A percentile compares a stretch with the other conserved stretches of the same genome.
Evolutionary conservation across 37 sponge, comb jelly and placozoan species (phyloP).

Genomic region (Bolinopsis microptera): DNA sequence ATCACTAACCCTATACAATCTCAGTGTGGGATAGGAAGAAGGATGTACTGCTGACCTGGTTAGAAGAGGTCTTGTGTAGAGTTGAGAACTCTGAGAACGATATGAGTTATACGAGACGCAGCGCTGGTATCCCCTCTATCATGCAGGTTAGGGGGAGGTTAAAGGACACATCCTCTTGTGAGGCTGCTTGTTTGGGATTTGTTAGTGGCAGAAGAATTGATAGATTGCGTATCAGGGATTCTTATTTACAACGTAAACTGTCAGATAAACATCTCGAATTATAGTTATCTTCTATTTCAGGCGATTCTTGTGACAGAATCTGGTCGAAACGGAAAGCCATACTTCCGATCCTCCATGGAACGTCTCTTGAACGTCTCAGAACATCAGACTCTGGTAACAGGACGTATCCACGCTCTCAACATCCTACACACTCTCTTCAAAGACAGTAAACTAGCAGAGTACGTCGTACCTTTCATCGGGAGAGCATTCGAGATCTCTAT

Average conservation of each 20-base stretch:
- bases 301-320: conserved; percentile 51
- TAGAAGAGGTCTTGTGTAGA: not conserved
- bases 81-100: not conserved
- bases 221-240: too few species aligned
- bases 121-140: conserved; percentile 23
- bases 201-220: too few species aligned
- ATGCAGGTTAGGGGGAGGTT: too few species aligned
- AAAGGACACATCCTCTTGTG: too few species aligned
- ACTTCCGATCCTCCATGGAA: not conserved
- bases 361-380: not conserved
- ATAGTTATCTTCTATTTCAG: not conserved
- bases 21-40: conserved; percentile 31
- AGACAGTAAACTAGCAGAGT: conserved; percentile 39
- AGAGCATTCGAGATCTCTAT: conserved; percentile 30
- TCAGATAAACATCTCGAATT: too few species aligned
- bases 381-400: not conserved
- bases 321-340: not conserved
- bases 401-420: conserved; percentile 16
- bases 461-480: not conserved
- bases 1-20: too few species aligned
- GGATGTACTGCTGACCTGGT: not conserved
- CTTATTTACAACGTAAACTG: too few species aligned
- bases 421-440: conserved; percentile 19
- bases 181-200: too few species aligned
- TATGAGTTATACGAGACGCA: not conserved